A percentile compares a stretch with the other conserved stretches of the same genome.
phyloP scores from a whole-genome alignment of 2,113 vertebrate genomes.

The Pardalotus punctatus region DNA sequence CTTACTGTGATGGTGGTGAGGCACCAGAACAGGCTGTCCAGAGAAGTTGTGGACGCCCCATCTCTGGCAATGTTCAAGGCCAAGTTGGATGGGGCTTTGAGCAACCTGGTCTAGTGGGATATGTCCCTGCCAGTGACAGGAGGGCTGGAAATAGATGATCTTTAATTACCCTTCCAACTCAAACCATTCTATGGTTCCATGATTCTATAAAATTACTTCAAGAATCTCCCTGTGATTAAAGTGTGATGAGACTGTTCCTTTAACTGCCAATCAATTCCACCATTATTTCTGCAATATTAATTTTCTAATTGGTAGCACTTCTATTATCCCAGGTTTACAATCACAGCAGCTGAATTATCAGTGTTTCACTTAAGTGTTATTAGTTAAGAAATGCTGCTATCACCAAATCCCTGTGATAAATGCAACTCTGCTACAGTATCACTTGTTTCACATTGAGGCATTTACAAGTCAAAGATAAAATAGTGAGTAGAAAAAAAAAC shows the following conservation, averaged over 20 bases:
- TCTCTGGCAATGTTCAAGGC: not conserved
- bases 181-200: not conserved
- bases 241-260: not conserved
- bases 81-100: not conserved
- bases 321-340: not conserved
- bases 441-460: not conserved
- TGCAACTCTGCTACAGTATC: not conserved
- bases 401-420: not conserved
- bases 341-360: not conserved
- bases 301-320: not conserved
- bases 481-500: not conserved
- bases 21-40: not conserved
- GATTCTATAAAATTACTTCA: not conserved
- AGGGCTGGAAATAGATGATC: not conserved
- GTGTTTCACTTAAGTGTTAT: not conserved
- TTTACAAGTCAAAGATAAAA: constrained; percentile 7
- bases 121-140: not conserved
- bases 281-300: not conserved
- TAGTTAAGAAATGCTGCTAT: not conserved
- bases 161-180: not conserved
- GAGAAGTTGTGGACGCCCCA: not conserved
- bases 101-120: not conserved
- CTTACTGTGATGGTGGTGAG: not conserved
- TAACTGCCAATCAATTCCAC: not conserved
- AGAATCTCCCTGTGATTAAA: not conserved